Evolutionary conservation across 2,113 vertebrate genomes (phyloP), one percentile per base, ranked within the genome.

Genomic region (Daubentonia madagascariensis): DNA sequence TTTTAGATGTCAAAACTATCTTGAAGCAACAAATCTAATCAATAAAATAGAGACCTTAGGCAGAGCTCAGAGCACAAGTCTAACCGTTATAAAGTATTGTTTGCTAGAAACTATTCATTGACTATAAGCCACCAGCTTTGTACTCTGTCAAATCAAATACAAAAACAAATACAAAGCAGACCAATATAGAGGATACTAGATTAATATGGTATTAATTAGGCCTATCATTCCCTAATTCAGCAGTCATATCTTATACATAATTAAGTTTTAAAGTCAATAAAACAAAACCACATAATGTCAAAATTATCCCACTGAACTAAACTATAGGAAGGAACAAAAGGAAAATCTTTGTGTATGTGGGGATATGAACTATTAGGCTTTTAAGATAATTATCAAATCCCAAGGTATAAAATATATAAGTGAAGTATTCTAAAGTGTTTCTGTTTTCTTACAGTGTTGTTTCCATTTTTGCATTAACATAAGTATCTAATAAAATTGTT

Each of bases 181-280:
- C 23, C 30, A 68, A 75, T 48, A 48, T 43, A 85, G 72, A 89
- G 30, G 32, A 25, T 85, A 92, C 37, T 90, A 57, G 48, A 22
- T 92, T 81, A 96, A 72, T 65, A 48, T 22, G 4, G 1, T 57
- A 65, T 54, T 85, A 78, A 32, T 84, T 88, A 96, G 18, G 23
- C 6, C 52, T 95, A 45, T 85, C 35, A 87, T 92, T 88, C 61
- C 23, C 52, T 88, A 68, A 43, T 54, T 95, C 68, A 95, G 17
- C 67, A 84, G 59, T 84, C 23, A 25, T 13, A 63, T 87, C 57
- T 80, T 73, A 81, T 50, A 76, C 12, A 68, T 35, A 94, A 63
- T 78, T 88, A 80, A 80, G 17, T 63, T 94, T 89, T 65, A 57
- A 95, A 78, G 54, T 92, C 65, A 80, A 79, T 81, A 87, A 48